These are phyloP conservation scores for Pipistrellus kuhlii DNA, from an alignment of 2,797 vertebrate genomes.

Conservation along the genomic window DNA sequence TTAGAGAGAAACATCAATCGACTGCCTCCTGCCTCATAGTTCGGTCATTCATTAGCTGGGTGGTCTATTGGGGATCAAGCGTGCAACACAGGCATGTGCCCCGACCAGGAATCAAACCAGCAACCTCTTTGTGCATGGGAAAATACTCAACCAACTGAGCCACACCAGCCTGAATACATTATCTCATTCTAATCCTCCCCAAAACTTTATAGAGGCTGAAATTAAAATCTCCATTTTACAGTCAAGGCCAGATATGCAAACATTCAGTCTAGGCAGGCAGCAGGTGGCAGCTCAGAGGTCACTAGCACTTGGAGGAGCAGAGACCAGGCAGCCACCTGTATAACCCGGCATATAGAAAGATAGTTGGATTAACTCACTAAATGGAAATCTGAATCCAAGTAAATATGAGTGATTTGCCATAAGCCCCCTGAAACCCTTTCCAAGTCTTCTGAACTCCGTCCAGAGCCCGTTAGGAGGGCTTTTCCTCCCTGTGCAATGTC, in stretches of 20 bases:
- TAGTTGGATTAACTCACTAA: neutral
- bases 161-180: no score
- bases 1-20: no score
- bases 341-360: rapidly evolving
- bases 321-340: neutral
- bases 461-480: neutral
- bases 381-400: neutral
- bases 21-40: no score
- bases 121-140: no score
- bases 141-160: no score
- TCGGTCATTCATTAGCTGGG: no score
- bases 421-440: neutral
- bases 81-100: no score
- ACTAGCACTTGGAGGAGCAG: neutral
- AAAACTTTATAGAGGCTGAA: neutral
- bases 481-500: neutral
- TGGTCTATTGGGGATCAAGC: no score
- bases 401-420: neutral
- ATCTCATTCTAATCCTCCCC: neutral
- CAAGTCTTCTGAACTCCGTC: neutral
- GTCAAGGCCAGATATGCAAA: neutral
- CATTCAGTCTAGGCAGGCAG: no score
- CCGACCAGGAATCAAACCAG: no score
- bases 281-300: neutral
- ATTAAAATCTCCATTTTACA: neutral